phyloP scores from a whole-genome alignment of 2,888 invertebrate genomes.

The Chrysolina oricalcia region DNA sequence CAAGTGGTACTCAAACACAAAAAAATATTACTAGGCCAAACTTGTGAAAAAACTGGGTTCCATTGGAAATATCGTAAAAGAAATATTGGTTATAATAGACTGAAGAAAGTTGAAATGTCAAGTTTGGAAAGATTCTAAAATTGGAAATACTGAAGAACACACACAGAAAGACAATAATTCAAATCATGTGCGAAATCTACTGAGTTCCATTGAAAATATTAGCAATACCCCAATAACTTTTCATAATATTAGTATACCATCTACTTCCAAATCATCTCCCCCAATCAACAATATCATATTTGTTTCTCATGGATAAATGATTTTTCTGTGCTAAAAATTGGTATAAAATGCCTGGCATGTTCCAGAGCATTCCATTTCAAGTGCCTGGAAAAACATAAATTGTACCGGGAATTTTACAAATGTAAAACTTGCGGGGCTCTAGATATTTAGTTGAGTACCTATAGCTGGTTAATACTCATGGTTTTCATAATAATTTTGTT shows the following conservation, averaged over 20 bases:
- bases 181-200: constrained; percentile 7
- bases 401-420: constrained; percentile 1
- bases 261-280: constrained; percentile 2
- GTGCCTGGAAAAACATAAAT: constrained; percentile 20
- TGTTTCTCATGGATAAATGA: neutral
- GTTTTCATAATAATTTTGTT: constrained; percentile 4
- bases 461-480: neutral
- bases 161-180: constrained; percentile 11
- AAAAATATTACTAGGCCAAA: constrained; percentile 12
- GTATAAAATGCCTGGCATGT: constrained; percentile 14
- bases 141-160: constrained; percentile 2
- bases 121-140: neutral
- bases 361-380: constrained; percentile 13
- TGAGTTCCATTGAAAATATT: constrained; percentile 1
- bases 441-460: constrained; percentile 1
- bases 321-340: constrained; percentile 14
- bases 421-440: constrained; percentile 1
- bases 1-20: neutral
- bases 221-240: neutral
- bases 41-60: constrained; percentile 5
- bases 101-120: neutral
- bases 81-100: neutral
- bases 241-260: constrained; percentile 16
- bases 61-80: constrained; percentile 12
- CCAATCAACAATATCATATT: constrained; percentile 19